These are phyloP conservation scores for Saguinus midas DNA, from an alignment of 2,113 vertebrate genomes.

Conservation along the genomic window DNA sequence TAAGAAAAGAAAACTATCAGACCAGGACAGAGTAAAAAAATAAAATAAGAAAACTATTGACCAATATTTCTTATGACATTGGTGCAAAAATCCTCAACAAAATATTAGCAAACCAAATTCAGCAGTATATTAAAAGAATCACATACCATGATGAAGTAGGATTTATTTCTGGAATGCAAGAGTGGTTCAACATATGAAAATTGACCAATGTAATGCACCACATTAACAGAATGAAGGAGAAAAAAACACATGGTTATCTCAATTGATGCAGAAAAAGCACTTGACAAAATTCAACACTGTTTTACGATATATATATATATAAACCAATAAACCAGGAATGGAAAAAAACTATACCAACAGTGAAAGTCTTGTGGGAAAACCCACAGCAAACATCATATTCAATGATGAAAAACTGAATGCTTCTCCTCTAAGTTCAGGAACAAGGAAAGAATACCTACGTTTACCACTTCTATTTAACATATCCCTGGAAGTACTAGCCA, in stretches of 20 bases:
- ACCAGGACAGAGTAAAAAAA: no score
- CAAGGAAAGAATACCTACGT: not conserved
- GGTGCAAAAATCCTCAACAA: not conserved
- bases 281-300: not conserved
- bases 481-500: not conserved
- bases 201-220: not conserved
- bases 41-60: not conserved
- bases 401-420: not conserved
- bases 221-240: not conserved
- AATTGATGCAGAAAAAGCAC: not conserved
- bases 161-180: not conserved
- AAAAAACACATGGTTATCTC: not conserved
- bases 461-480: not conserved
- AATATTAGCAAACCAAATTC: not conserved
- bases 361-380: not conserved
- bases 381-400: not conserved
- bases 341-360: not conserved
- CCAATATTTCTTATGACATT: not conserved
- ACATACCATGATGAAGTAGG: not conserved
- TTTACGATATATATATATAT: not conserved
- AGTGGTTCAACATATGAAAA: not conserved
- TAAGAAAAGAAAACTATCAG: not conserved
- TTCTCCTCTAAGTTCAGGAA: not conserved
- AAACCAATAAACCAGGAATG: not conserved
- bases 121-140: not conserved